Conservation (phyloP, 2,888 invertebrate species). For the Diplazon laetatorius region DNA sequence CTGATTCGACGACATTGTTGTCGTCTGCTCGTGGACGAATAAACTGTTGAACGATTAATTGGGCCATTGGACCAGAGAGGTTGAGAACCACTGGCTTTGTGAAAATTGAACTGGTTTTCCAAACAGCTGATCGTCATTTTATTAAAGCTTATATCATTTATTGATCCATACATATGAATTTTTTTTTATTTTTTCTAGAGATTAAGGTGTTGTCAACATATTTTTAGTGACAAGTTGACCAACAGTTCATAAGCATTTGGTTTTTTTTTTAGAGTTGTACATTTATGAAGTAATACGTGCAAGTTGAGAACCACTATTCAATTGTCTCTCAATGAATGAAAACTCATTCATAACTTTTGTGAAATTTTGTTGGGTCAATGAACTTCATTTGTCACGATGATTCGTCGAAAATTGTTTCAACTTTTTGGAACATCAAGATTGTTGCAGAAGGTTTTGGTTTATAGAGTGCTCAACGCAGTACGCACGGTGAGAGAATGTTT, state of each 20-base stretch:
- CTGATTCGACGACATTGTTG: conserved; percentile 18
- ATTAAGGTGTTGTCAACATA: background rate
- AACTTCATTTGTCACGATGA: conserved; percentile 39
- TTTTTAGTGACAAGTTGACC: too few species aligned
- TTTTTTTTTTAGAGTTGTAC: too few species aligned
- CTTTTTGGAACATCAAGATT: conserved; percentile 44
- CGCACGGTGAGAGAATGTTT: background rate
- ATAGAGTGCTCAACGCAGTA: conserved; percentile 39
- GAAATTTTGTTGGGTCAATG: background rate
- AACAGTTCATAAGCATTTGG: too few species aligned
- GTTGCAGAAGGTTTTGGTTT: conserved; percentile 25
- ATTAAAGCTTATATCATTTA: background rate
- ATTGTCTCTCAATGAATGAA: background rate
- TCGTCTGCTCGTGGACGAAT: conserved; percentile 6
- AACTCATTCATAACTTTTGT: background rate
- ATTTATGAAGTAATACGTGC: too few species aligned
- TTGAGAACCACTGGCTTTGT: too few species aligned
- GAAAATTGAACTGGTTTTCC: too few species aligned
- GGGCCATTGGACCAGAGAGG: too few species aligned
- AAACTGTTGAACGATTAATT: conserved; percentile 23
- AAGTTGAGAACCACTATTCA: background rate
- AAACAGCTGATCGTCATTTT: too few species aligned
- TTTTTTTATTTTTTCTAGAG: background rate
- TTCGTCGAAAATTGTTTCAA: conserved; percentile 44
- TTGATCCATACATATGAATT: background rate